Conservation (phyloP, 2,797 vertebrate genomes). For the Tadarida brasiliensis region DNA sequence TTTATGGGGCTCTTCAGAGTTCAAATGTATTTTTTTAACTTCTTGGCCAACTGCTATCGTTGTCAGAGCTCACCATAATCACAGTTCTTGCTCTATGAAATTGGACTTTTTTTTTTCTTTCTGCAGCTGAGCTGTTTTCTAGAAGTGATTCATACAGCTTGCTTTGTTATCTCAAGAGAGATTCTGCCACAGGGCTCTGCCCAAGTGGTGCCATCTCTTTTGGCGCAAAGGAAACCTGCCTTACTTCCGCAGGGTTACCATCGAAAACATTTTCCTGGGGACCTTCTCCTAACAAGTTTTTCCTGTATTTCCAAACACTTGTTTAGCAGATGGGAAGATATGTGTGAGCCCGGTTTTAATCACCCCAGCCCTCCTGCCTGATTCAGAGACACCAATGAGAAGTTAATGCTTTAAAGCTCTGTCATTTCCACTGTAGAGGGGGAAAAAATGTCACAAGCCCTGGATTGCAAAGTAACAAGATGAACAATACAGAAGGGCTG, state of each 20-base stretch:
- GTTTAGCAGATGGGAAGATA: background rate
- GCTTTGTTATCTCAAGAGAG: background rate
- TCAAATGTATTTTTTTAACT: constrained; percentile 36
- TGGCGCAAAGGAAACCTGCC: background rate
- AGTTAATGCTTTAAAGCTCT: background rate
- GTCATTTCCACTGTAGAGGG: constrained; percentile 45
- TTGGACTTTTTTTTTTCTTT: background rate
- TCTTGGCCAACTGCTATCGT: background rate
- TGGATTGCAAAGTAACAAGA: background rate
- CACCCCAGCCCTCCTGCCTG: background rate
- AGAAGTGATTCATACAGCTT: constrained; percentile 1
- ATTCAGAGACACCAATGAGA: constrained; percentile 65
- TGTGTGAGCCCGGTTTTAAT: background rate
- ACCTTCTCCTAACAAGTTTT: background rate
- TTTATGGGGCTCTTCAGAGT: background rate
- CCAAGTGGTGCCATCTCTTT: background rate
- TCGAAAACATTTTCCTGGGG: background rate
- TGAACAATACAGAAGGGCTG: background rate
- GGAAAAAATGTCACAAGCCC: background rate
- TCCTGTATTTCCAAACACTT: background rate
- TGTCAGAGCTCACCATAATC: background rate
- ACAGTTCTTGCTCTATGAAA: constrained; percentile 17
- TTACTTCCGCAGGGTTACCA: background rate
- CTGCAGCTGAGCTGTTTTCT: constrained; percentile 23
- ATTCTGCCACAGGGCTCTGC: background rate